Evolutionary conservation across 2,113 vertebrate genomes (phyloP).

Genomic region (Gobiocypris rarus): DNA sequence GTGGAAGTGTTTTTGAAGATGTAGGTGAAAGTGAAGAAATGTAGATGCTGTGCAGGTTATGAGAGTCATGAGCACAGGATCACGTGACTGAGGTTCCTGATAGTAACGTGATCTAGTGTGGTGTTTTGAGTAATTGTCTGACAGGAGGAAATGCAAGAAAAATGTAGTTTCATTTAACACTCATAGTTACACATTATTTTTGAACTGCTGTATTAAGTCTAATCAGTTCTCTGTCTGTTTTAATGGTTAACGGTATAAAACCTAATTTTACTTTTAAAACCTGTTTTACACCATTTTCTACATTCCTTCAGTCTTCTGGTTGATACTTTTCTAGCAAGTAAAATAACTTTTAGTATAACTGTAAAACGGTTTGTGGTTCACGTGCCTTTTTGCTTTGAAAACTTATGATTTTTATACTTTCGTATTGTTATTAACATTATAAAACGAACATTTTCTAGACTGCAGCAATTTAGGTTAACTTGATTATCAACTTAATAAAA

Average conservation of each 20-base stretch:
- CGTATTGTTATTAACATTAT: background rate
- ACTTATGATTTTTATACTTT: background rate
- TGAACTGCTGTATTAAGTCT: background rate
- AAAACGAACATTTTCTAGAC: background rate
- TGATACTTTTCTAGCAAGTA: background rate
- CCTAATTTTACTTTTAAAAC: no score
- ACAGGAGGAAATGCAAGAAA: background rate
- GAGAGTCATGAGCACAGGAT: background rate
- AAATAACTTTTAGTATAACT: background rate
- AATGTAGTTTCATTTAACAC: background rate
- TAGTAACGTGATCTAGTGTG: background rate
- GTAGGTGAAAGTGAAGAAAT: conserved; percentile 14
- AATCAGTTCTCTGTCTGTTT: background rate
- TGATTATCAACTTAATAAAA: background rate
- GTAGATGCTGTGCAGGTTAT: background rate
- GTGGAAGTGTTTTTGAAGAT: conserved; percentile 41
- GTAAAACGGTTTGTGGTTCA: background rate
- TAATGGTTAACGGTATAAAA: background rate
- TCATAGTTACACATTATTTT: background rate
- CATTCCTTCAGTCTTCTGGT: background rate
- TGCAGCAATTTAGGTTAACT: background rate
- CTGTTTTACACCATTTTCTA: no score
- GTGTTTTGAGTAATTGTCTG: background rate
- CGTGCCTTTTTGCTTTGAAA: no score
- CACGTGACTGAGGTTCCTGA: conserved; percentile 4